Evolutionary conservation across 1,140 invertebrate species (phyloP), one percentile per base, ranked within the genome.

Genomic region (Bombus breviceps): DNA sequence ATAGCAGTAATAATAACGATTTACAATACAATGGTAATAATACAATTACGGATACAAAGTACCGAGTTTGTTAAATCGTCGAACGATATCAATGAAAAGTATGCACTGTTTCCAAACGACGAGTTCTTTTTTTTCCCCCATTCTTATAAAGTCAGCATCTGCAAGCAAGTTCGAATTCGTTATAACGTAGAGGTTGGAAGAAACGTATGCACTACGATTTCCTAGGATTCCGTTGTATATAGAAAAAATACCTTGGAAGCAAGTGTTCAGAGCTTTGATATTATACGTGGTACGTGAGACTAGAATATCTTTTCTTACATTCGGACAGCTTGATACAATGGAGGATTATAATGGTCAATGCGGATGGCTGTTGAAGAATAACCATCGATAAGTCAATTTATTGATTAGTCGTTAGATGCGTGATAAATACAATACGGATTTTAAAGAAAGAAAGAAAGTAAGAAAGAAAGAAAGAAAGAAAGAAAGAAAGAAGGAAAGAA

Each of bases 11-110:
- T 89, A 81, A 85, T 86, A 88, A 88, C 71, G 64, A 83, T 80
- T 86, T 73, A 79, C 81, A 76, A 82, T 82, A 84, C 71, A 78
- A 81, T 81, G 72, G 78, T 90, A 77, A 90, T 88, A 88, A 90
- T 88, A 90, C 53, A 91, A 91, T 92, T 91, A 92, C 91, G 91
- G 92, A 91, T 93, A 92, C 86, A 89, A 88, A 90, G 92, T 91
- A 93, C 85, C 90, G 73, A 92, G 69, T 73, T 66, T 83, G 59
- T 76, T 74, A 87, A 72, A 74, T 79, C 84, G 62, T 77, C 80
- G 59, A 47, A 89, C n/a, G 66, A 66, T 76, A 43, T 90, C 81
- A 82, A 68, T 89, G 80, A 37, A 81, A 83, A 76, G 5, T 78
- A 83, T 62, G 68, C 73, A 37, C 71, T 53, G 73, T 76, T 73